phyloP scores from a whole-genome alignment of 2,888 invertebrate genomes.

The Melikaiella ostensackeni region DNA sequence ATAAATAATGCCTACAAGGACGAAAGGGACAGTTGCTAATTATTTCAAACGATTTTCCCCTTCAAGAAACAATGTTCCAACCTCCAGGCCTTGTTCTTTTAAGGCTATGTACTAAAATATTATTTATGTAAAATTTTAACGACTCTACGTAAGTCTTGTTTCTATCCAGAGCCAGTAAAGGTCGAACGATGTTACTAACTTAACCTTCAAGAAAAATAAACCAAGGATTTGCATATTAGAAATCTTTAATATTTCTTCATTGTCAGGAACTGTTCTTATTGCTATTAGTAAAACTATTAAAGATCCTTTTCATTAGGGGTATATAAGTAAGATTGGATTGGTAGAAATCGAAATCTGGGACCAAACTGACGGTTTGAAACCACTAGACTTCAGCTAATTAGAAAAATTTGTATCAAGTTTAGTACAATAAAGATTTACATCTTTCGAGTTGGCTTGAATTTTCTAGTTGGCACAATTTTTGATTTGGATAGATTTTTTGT shows the following conservation, averaged over 20 bases:
- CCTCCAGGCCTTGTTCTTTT: not conserved
- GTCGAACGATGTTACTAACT: not conserved
- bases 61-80: not conserved
- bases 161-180: not conserved
- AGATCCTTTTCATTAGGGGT: not conserved
- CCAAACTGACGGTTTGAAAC: too few species aligned
- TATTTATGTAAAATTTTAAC: slow-evolving; percentile 1
- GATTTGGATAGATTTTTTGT: too few species aligned
- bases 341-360: not conserved
- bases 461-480: too few species aligned
- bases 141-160: not conserved
- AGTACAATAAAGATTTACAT: too few species aligned
- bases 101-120: not conserved
- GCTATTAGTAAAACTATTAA: not conserved
- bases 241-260: not conserved
- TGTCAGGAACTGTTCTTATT: not conserved
- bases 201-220: not conserved
- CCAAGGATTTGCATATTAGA: not conserved
- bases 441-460: too few species aligned
- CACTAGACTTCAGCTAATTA: too few species aligned
- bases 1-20: slow-evolving; percentile 26
- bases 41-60: not conserved
- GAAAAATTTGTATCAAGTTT: too few species aligned
- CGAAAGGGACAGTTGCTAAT: slow-evolving; percentile 9
- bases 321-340: not conserved